These are phyloP conservation scores for Calyptomena viridis DNA, from an alignment of 2,113 vertebrate species.

Conservation along the genomic window DNA sequence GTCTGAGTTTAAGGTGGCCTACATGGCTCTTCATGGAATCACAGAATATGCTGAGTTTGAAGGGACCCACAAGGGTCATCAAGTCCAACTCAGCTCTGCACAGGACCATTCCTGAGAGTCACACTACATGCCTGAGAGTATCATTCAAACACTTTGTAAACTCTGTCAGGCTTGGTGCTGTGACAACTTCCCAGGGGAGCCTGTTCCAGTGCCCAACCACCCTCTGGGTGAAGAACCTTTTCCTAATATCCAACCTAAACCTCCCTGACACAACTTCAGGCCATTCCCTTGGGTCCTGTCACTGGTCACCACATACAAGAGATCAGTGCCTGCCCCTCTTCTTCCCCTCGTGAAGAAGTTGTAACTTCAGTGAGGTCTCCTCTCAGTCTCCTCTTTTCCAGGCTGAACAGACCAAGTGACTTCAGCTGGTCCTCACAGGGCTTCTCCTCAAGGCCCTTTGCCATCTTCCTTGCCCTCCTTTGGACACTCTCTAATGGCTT, in stretches of 20 bases:
- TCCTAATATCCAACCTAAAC: no score
- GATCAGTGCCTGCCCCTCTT: no score
- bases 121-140: neutral
- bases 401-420: neutral
- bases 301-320: no score
- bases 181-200: neutral
- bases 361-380: neutral
- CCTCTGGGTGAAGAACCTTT: no score
- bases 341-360: neutral
- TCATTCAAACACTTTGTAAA: neutral
- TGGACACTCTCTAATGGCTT: neutral
- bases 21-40: neutral
- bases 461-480: neutral
- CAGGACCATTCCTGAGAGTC: no score
- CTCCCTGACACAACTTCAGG: no score
- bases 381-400: neutral
- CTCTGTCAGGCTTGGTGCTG: neutral
- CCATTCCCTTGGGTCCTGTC: no score
- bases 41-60: neutral
- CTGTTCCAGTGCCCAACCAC: neutral
- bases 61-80: no score
- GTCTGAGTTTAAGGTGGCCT: neutral
- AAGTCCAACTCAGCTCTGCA: neutral
- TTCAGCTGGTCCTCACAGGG: neutral
- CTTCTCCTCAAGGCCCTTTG: neutral